phyloP scores from a whole-genome alignment of 2,888 invertebrate species.

The Agrochola litura region DNA sequence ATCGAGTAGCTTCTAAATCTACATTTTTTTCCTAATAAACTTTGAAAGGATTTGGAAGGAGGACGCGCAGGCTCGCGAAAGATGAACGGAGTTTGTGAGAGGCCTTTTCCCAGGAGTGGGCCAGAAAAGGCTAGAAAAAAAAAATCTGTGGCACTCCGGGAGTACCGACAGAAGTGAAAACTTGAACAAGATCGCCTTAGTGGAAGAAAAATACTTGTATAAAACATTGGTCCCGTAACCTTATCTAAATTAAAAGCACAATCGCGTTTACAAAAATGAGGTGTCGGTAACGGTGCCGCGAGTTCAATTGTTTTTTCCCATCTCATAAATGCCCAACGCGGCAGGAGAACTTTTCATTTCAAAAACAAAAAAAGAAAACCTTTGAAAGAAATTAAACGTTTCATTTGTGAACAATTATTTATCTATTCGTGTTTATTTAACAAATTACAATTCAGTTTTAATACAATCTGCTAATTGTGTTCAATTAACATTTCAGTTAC shows the following conservation, averaged over 20 bases:
- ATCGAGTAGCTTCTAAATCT: neutral
- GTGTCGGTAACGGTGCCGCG: too few species aligned
- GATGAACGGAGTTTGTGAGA: neutral
- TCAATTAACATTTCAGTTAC: neutral
- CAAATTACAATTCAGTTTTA: neutral
- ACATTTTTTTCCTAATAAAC: neutral
- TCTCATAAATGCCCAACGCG: too few species aligned
- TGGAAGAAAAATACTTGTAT: too few species aligned
- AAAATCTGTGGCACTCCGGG: too few species aligned
- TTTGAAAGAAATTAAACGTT: neutral
- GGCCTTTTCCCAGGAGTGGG: neutral
- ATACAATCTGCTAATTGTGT: neutral
- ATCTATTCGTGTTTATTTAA: neutral
- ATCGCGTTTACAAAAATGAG: too few species aligned
- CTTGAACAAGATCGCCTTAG: too few species aligned
- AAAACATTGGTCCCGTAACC: too few species aligned
- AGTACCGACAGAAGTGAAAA: too few species aligned
- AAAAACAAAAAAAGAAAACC: neutral
- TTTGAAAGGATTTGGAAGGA: neutral
- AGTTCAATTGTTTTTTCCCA: too few species aligned
- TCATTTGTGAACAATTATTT: neutral
- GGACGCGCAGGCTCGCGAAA: neutral
- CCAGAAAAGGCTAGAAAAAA: neutral
- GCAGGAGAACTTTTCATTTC: too few species aligned
- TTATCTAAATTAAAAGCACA: too few species aligned